Conservation (phyloP, 2,888 invertebrate genomes). For the Noctuana brunneofusca region DNA sequence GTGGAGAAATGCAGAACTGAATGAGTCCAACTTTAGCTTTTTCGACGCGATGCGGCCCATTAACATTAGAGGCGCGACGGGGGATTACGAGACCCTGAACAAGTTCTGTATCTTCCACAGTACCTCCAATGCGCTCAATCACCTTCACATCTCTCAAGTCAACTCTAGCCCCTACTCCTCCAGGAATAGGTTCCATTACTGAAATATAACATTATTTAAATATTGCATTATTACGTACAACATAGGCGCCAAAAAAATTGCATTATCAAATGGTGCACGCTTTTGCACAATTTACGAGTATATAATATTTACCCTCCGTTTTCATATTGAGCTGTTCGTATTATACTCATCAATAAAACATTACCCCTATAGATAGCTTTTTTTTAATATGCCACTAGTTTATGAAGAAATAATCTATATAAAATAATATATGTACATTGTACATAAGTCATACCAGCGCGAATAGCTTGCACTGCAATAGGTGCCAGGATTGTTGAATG, state of each 20-base stretch:
- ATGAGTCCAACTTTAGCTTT: slow-evolving; percentile 99
- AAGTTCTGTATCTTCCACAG: slow-evolving; percentile 98
- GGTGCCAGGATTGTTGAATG: slow-evolving; percentile 97
- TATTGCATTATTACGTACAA: slow-evolving; percentile 3
- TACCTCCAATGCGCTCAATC: slow-evolving; percentile 97
- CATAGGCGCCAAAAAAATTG: too few relatives aligned
- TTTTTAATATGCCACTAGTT: too few relatives aligned
- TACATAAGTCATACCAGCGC: slow-evolving; percentile 84
- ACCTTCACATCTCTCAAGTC: slow-evolving; percentile 98
- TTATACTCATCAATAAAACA: too few relatives aligned
- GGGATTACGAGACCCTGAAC: slow-evolving; percentile 98
- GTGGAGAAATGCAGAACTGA: slow-evolving; percentile 99
- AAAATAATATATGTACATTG: not conserved
- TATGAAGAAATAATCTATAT: too few relatives aligned
- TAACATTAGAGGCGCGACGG: slow-evolving; percentile 93
- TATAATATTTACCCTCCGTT: too few relatives aligned
- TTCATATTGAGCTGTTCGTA: too few relatives aligned
- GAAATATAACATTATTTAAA: slow-evolving; percentile 40
- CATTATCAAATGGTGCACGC: too few relatives aligned
- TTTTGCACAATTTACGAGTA: too few relatives aligned
- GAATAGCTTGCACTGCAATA: slow-evolving; percentile 98
- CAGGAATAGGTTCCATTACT: slow-evolving; percentile 80
- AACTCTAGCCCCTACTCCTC: slow-evolving; percentile 86
- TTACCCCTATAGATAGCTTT: too few relatives aligned
- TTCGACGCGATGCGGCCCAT: slow-evolving; percentile 96